These are phyloP conservation scores for Kryptolebias ocellatus DNA, from an alignment of 2,797 vertebrate species.

Conservation along the genomic window DNA sequence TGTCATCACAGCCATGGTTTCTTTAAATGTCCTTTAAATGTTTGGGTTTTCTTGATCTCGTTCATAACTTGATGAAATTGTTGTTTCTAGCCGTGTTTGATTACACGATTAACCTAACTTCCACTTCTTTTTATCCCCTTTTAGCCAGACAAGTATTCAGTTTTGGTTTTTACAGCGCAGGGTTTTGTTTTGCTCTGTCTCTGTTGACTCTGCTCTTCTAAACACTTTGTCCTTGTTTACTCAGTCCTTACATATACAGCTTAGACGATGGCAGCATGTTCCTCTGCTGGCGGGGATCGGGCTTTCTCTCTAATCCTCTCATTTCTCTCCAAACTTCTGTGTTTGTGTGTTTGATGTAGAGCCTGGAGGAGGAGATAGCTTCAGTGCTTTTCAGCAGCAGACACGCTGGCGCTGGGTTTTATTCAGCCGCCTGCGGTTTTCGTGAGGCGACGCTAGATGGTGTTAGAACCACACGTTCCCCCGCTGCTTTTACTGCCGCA, in stretches of 20 bases:
- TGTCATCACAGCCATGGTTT: too few species aligned
- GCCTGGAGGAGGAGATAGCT: conserved; percentile 93
- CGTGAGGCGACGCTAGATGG: conserved; percentile 60
- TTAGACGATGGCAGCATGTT: not conserved
- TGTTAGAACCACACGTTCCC: conserved; percentile 41
- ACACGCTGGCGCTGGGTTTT: conserved; percentile 73
- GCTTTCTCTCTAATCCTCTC: conserved; percentile 9
- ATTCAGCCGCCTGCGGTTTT: conserved; percentile 65
- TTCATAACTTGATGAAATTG: not conserved
- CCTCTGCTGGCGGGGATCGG: not conserved
- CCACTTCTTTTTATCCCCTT: conserved; percentile 3
- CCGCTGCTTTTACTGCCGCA: conserved; percentile 24
- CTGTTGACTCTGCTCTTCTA: not conserved
- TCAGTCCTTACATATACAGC: not conserved
- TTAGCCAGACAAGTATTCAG: conserved; percentile 15
- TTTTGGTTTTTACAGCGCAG: not conserved
- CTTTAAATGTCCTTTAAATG: not conserved
- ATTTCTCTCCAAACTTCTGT: conserved; percentile 16
- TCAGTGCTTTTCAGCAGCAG: conserved; percentile 91
- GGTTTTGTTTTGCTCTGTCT: not conserved
- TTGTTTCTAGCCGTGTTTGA: not conserved
- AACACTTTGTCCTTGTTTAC: not conserved
- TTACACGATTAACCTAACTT: conserved; percentile 1
- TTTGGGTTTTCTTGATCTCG: conserved; percentile 4
- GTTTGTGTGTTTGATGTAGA: conserved; percentile 73